Base-by-base conservation (phyloP, 2,888 invertebrate genomes). In the Adelognathus sp. region DNA sequence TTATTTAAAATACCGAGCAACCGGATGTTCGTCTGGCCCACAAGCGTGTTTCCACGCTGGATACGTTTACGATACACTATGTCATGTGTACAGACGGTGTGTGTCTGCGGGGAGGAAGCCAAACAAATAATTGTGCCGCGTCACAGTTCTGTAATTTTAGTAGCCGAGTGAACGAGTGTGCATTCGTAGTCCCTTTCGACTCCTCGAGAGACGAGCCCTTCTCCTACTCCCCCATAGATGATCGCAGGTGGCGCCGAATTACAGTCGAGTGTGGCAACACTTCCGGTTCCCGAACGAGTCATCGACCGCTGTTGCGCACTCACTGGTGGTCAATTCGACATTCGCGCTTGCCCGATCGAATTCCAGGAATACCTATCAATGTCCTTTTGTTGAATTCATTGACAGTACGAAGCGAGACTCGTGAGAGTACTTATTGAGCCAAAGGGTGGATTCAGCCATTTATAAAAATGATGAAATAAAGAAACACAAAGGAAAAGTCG, bases 61-160 rank as follows among this genome's bases (percentile, higher is more conserved):
- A 31, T 33, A 33, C 21, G n/a, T 36, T 44, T 29, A 60, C n/a
- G 61, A 16, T 46, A 18, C 11, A 5, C 36, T 24, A 36, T 50
- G n/a, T n/a, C n/a, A 52, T 16, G 16, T 16, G 21, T 31, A 46
- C n/a, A 52, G 5, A 56, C 31, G 56, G 33, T 44, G 21, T 50
- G 27, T n/a, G n/a, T n/a, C n/a, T n/a, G n/a, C n/a, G n/a, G n/a
- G n/a, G 74, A 52, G 71, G 71, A 79, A 79, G 75, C 79, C 79
- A 21, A 67, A 79, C 54, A 58, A 60, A 63, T 66, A 71, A 71
- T 73, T 63, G 63, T 80, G 78, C 76, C 61, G 18, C 77, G 77
- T 81, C 79, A 76, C 58, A 78, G 66, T 81, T 76, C 81, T 61
- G 75, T 80, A 69, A 78, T 83, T 78, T 81, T 72, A 71, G 74